These are phyloP conservation scores for Paracanthobrama guichenoti DNA, from an alignment of 2,113 vertebrate species.

Conservation along the genomic window DNA sequence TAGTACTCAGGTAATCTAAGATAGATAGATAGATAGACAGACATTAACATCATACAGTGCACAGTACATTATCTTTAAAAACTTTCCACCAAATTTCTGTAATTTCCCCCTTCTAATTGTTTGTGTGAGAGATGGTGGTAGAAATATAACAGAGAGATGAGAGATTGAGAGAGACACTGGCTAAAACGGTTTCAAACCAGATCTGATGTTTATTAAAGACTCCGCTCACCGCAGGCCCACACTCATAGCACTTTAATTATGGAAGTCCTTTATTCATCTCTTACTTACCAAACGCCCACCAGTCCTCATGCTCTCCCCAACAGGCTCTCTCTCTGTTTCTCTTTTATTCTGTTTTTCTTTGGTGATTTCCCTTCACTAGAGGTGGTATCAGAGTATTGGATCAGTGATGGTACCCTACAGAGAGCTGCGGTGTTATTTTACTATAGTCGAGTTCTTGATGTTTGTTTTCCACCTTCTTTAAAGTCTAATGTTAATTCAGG, in stretches of 20 bases:
- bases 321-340: neutral
- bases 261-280: constrained; percentile 47
- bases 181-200: constrained; percentile 3
- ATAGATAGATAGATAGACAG: neutral
- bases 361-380: constrained; percentile 9
- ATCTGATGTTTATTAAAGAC: constrained; percentile 45
- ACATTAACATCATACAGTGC: too few species aligned
- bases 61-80: too few species aligned
- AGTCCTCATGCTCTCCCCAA: neutral
- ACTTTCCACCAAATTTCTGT: neutral
- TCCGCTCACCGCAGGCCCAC: neutral
- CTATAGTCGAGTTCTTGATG: constrained; percentile 17
- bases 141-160: neutral
- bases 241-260: constrained; percentile 47
- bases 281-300: constrained; percentile 25
- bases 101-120: neutral
- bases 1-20: neutral
- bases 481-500: neutral
- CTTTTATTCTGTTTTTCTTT: constrained; percentile 1
- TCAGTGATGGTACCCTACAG: constrained; percentile 11
- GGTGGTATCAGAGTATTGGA: constrained; percentile 1
- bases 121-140: neutral
- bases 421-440: constrained; percentile 59
- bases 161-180: neutral
- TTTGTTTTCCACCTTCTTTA: neutral